Evolutionary conservation across 2,888 invertebrate genomes (phyloP).

Genomic region (Biston stratarius): DNA sequence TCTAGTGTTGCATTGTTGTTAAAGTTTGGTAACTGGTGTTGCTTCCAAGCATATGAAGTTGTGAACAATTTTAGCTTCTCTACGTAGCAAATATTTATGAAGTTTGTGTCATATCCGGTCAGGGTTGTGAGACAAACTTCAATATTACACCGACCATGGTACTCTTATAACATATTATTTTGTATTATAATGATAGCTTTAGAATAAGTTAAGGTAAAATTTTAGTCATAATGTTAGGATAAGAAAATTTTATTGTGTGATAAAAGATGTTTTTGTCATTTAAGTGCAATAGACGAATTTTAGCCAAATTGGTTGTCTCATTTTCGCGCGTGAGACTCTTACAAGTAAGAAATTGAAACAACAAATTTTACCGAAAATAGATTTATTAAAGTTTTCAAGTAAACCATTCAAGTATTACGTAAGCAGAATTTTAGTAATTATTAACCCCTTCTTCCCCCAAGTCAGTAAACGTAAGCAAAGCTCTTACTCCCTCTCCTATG

Average conservation of each 20-base stretch:
- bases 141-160: conserved; percentile 9
- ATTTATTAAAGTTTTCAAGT: too few species aligned
- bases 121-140: conserved; percentile 17
- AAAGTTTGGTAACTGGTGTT: not conserved
- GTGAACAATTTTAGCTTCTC: conserved; percentile 1
- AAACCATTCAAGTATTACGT: too few species aligned
- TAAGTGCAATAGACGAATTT: not conserved
- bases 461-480: too few species aligned
- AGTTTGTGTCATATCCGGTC: conserved; percentile 8
- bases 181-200: conserved; percentile 28
- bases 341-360: not conserved
- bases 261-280: conserved; percentile 2
- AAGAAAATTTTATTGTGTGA: conserved; percentile 3
- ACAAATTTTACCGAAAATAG: not conserved
- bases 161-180: conserved; percentile 18
- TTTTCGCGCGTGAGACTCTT: not conserved
- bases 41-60: conserved; percentile 20
- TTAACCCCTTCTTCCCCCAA: too few species aligned
- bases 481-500: too few species aligned
- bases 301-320: not conserved
- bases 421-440: too few species aligned
- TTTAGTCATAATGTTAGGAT: conserved; percentile 15
- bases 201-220: conserved; percentile 18
- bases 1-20: not conserved
- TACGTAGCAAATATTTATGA: not conserved